Conservation (phyloP, 92 coral and sea anemone genomes). For the Chrysogorgia sp. region DNA sequence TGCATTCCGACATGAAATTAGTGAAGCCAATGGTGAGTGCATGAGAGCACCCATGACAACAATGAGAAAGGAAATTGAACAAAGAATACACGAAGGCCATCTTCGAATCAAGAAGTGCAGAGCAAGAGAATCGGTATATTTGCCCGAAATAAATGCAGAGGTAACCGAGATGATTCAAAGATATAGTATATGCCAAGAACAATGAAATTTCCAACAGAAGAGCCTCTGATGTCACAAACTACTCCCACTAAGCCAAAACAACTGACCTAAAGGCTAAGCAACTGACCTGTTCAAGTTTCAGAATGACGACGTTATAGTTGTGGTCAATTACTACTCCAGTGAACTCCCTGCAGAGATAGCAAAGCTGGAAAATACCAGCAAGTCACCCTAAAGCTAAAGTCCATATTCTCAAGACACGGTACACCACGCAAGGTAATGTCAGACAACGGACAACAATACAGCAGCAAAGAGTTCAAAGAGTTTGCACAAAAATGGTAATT, state of each 20-base stretch:
- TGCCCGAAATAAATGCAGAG: background rate
- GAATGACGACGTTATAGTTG: background rate
- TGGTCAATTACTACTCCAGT: background rate
- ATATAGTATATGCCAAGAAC: background rate
- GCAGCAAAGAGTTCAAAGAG: background rate
- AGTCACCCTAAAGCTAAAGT: background rate
- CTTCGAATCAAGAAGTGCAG: background rate
- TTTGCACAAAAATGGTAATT: slow-evolving; percentile 4
- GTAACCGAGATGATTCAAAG: background rate
- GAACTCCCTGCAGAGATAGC: background rate
- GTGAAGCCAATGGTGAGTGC: no score
- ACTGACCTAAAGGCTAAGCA: background rate
- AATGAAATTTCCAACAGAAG: background rate
- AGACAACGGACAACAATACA: slow-evolving; percentile 3
- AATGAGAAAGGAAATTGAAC: background rate
- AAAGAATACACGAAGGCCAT: background rate
- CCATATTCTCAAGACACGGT: background rate
- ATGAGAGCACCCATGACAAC: no score
- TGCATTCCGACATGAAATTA: no score
- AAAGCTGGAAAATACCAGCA: background rate
- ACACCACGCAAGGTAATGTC: background rate
- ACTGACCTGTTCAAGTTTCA: background rate
- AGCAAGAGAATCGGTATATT: background rate
- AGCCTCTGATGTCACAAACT: background rate
- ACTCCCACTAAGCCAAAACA: background rate